Evolutionary conservation across 2,888 invertebrate genomes (phyloP).

Genomic region (Agrochola macilenta): DNA sequence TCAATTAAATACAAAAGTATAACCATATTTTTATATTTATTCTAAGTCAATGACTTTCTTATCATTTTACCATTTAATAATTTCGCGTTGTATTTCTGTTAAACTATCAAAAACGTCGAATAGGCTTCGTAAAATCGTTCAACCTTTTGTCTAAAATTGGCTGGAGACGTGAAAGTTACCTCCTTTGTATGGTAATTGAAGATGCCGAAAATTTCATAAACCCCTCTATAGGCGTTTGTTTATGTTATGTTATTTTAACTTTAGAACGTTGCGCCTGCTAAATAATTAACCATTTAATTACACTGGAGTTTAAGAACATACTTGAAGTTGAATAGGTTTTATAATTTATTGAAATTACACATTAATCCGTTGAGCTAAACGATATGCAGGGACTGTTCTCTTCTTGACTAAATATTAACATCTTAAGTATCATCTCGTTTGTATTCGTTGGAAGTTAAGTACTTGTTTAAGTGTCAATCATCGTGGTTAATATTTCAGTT

Average conservation of each 20-base stretch:
- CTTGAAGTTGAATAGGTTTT: slow-evolving; percentile 41
- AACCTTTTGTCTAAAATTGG: slow-evolving; percentile 11
- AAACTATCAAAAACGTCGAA: slow-evolving; percentile 10
- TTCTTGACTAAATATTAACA: slow-evolving; percentile 17
- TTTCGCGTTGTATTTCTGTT: neutral
- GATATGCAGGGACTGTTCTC: slow-evolving; percentile 5
- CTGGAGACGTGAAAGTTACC: slow-evolving; percentile 15
- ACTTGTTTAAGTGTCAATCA: neutral
- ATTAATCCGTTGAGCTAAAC: slow-evolving; percentile 46
- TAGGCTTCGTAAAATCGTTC: slow-evolving; percentile 6
- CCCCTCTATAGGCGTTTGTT: slow-evolving; percentile 46
- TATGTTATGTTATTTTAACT: slow-evolving; percentile 51
- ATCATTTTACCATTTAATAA: neutral
- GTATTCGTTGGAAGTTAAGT: neutral
- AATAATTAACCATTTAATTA: slow-evolving; percentile 63
- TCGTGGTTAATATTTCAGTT: neutral
- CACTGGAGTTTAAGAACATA: slow-evolving; percentile 49
- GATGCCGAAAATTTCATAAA: slow-evolving; percentile 61
- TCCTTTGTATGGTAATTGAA: slow-evolving; percentile 55
- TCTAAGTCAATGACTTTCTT: neutral
- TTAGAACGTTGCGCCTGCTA: slow-evolving; percentile 37
- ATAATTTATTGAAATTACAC: slow-evolving; percentile 47
- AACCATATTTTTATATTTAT: no score
- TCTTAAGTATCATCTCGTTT: neutral
- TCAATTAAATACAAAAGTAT: no score